These are phyloP conservation scores for Huso huso DNA, from an alignment of 2,797 vertebrate species.

Conservation along the genomic window DNA sequence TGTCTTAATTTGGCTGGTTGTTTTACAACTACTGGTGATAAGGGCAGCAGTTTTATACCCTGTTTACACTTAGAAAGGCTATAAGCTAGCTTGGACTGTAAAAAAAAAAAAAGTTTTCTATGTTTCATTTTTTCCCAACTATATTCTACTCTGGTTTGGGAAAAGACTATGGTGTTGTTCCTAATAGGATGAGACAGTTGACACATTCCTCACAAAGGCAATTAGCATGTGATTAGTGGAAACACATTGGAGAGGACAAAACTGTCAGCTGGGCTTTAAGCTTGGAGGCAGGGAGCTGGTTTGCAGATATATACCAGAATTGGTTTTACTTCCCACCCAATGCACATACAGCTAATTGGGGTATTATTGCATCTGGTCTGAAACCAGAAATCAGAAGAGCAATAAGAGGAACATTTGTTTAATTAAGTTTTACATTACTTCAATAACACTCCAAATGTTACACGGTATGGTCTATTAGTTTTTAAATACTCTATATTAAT, in stretches of 20 bases:
- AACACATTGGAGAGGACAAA: constrained; percentile 20
- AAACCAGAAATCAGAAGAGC: constrained; percentile 16
- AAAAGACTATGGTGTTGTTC: constrained; percentile 16
- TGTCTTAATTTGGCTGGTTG: too few relatives aligned
- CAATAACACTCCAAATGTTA: neutral
- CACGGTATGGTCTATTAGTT: constrained; percentile 3
- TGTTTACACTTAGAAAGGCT: too few relatives aligned
- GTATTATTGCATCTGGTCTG: constrained; percentile 25
- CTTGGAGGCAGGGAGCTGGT: constrained; percentile 22
- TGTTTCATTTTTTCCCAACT: neutral
- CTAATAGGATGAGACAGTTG: constrained; percentile 39
- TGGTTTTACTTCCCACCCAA: constrained; percentile 3
- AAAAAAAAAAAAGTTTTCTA: too few relatives aligned
- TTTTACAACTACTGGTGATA: too few relatives aligned
- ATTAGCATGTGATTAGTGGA: constrained; percentile 45
- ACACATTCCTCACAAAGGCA: constrained; percentile 33
- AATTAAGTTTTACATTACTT: constrained; percentile 20
- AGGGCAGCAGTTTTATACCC: too few relatives aligned
- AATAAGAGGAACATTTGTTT: constrained; percentile 29
- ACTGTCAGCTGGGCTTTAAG: constrained; percentile 16
- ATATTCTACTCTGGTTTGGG: neutral
- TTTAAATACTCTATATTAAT: neutral
- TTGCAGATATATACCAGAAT: constrained; percentile 17
- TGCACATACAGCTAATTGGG: constrained; percentile 29
- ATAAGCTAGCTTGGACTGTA: too few relatives aligned